Conservation (phyloP, 2,113 vertebrate species). For the Protobothrops mucrosquamatus region DNA sequence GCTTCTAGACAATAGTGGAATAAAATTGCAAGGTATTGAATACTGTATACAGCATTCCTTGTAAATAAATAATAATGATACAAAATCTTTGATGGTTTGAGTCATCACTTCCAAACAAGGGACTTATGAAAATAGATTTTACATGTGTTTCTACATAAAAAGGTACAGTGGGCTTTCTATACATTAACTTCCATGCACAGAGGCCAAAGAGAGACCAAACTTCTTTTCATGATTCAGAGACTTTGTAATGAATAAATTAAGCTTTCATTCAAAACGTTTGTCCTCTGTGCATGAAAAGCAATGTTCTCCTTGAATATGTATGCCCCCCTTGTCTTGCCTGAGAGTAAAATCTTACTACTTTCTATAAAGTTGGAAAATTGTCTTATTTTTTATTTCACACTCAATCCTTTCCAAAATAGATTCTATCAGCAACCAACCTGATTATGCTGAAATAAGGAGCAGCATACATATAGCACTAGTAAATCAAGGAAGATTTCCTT, state of each 20-base stretch:
- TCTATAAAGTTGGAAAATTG: background rate
- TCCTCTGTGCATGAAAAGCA: background rate
- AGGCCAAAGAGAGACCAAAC: background rate
- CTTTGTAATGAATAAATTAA: background rate
- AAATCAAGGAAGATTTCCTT: background rate
- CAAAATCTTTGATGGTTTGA: constrained; percentile 26
- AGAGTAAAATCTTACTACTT: background rate
- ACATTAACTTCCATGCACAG: background rate
- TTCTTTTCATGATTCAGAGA: background rate
- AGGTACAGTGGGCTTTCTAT: background rate
- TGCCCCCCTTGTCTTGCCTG: background rate
- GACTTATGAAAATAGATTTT: background rate
- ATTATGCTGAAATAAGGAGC: constrained; percentile 23
- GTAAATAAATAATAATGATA: constrained; percentile 28
- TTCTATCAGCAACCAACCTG: constrained; percentile 22
- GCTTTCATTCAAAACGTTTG: background rate
- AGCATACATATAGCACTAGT: constrained; percentile 36
- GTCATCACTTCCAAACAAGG: constrained; percentile 7
- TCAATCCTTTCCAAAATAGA: background rate
- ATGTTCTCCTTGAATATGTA: background rate
- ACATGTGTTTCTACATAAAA: background rate
- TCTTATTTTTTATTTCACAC: constrained; percentile 27
- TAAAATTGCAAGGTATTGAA: constrained; percentile 18
- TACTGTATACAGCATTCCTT: background rate
- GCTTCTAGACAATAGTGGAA: constrained; percentile 25